phyloP scores from a whole-genome alignment of 1,140 invertebrate genomes.

The Brachionus angularis region DNA sequence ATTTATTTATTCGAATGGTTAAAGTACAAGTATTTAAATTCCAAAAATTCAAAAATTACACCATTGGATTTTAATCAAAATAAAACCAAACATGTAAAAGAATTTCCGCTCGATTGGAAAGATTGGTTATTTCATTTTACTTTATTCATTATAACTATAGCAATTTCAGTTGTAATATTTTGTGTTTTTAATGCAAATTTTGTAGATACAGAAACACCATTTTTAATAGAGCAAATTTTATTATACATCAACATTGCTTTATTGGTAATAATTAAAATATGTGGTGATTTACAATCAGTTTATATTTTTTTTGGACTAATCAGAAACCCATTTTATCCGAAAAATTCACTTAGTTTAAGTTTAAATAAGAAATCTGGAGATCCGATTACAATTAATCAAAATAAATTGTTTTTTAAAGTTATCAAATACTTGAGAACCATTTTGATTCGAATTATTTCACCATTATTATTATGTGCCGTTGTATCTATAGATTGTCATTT shows the following conservation, averaged over 20 bases:
- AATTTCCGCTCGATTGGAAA: constrained; percentile 50
- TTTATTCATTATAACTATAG: constrained; percentile 47
- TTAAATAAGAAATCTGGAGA: constrained; percentile 45
- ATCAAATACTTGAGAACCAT: neutral
- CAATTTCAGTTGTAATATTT: constrained; percentile 47
- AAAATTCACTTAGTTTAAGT: constrained; percentile 36
- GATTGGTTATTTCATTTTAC: constrained; percentile 51
- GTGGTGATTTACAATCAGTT: constrained; percentile 52
- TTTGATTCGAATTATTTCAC: constrained; percentile 39
- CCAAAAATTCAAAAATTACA: constrained; percentile 38
- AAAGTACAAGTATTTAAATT: neutral
- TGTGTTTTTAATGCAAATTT: constrained; percentile 44
- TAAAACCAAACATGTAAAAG: constrained; percentile 28
- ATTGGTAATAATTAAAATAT: constrained; percentile 51
- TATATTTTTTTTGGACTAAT: constrained; percentile 52
- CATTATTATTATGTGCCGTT: constrained; percentile 46
- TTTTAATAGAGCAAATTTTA: constrained; percentile 47
- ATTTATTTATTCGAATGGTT: constrained; percentile 49
- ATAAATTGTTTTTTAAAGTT: neutral
- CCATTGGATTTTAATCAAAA: neutral
- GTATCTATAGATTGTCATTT: constrained; percentile 44
- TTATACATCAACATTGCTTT: constrained; percentile 51
- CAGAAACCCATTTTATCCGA: constrained; percentile 52
- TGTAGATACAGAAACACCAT: constrained; percentile 41
- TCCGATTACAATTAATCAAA: constrained; percentile 17